A percentile compares a stretch with the other conserved stretches of the same genome.
Evolutionary conservation across 2,888 invertebrate species (phyloP).

Genomic region (Scaptomyza reducta): DNA sequence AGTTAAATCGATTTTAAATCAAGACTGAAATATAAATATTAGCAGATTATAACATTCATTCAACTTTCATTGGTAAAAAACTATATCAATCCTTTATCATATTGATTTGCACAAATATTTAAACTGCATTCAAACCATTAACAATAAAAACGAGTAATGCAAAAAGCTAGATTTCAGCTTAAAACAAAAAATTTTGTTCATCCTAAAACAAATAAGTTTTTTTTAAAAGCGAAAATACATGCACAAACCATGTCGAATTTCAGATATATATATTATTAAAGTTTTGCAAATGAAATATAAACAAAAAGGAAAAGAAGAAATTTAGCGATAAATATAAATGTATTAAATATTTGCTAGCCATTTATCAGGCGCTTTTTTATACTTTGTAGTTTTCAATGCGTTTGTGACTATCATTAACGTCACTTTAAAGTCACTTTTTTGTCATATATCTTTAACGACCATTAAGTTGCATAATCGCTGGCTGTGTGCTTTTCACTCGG

Average conservation of each 20-base stretch:
- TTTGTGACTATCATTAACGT: conserved; percentile 40
- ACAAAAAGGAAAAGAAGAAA: no score
- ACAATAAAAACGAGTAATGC: not conserved
- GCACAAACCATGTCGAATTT: not conserved
- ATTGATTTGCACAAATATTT: not conserved
- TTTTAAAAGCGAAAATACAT: not conserved
- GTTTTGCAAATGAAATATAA: not conserved
- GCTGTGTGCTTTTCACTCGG: not conserved
- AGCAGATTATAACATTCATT: no score
- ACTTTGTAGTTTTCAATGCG: not conserved
- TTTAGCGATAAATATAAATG: not conserved
- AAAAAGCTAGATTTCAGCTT: not conserved
- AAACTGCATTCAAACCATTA: no score
- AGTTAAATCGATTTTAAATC: not conserved
- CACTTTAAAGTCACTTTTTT: conserved; percentile 28
- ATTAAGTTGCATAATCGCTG: conserved; percentile 45
- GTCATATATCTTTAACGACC: conserved; percentile 40
- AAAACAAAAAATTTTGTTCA: not conserved
- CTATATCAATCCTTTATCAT: no score
- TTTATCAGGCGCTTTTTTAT: conserved; percentile 3
- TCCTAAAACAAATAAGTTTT: not conserved
- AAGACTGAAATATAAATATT: not conserved
- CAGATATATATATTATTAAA: not conserved
- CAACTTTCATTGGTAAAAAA: no score
- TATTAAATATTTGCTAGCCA: conserved; percentile 1